Conservation (phyloP, 2,113 vertebrate species). For the Anolis carolinensis region DNA sequence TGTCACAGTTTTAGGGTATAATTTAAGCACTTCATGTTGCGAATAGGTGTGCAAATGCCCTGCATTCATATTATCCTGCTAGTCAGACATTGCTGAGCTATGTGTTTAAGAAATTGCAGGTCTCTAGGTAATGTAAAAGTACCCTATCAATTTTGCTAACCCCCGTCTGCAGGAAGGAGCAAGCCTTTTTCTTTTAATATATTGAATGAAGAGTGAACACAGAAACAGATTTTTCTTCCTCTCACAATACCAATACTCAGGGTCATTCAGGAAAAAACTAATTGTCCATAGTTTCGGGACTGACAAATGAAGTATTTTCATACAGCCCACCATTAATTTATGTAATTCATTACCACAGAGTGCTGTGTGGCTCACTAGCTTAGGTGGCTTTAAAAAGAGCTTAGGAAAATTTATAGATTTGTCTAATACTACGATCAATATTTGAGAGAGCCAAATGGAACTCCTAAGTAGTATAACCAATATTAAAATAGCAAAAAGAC, state of each 20-base stretch:
- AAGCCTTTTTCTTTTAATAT: background rate
- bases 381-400: no score
- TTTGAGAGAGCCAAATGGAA: no score
- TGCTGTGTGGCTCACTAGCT: no score
- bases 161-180: background rate
- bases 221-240: background rate
- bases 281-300: background rate
- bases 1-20: no score
- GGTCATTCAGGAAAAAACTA: background rate
- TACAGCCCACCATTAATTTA: background rate
- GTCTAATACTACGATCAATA: no score
- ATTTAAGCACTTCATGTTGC: background rate
- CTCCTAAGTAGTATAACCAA: no score
- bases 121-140: background rate
- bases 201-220: background rate
- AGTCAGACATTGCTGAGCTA: background rate
- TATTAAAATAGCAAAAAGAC: no score
- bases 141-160: background rate
- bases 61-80: background rate
- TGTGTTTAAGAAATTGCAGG: background rate
- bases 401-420: no score
- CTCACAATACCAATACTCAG: background rate
- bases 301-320: background rate
- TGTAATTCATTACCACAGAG: background rate
- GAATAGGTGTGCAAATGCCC: background rate